Percentiles rank a stretch among this genome's conserved stretches.
Conservation (phyloP, 2,888 invertebrate species). For the Galerucella nymphaeae region DNA sequence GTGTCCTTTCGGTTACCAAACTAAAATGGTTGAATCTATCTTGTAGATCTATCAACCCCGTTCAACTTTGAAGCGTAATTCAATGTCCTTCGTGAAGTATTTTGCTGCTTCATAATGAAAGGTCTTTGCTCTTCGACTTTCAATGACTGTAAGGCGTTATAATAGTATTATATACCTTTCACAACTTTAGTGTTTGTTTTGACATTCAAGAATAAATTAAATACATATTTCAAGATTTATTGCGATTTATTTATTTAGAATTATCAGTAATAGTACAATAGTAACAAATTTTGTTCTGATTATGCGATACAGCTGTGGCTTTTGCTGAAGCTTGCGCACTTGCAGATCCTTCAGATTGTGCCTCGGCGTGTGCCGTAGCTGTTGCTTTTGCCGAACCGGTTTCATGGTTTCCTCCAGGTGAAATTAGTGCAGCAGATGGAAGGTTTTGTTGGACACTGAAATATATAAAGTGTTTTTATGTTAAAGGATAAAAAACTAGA, state of each 20-base stretch:
- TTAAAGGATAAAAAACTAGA: too few species aligned
- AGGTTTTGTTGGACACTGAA: neutral
- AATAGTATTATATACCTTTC: too few species aligned
- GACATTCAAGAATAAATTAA: neutral
- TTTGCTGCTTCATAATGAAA: too few species aligned
- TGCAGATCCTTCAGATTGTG: neutral
- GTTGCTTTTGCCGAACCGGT: neutral
- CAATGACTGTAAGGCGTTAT: too few species aligned
- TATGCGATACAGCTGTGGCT: constrained; percentile 8
- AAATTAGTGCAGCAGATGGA: constrained; percentile 8
- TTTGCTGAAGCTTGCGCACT: neutral
- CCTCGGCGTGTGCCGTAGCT: constrained; percentile 3
- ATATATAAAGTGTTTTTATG: too few species aligned
- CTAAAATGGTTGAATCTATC: too few species aligned
- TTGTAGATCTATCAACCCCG: too few species aligned
- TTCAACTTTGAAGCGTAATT: too few species aligned
- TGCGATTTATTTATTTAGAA: constrained; percentile 15
- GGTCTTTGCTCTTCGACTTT: too few species aligned
- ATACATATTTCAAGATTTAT: neutral
- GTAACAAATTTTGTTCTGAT: constrained; percentile 21
- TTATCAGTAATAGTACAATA: constrained; percentile 21
- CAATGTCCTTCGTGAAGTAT: too few species aligned
- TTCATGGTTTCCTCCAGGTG: neutral
- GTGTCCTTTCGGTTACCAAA: too few species aligned
- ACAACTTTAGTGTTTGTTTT: neutral